Conservation (phyloP, 2,797 vertebrate species). For the Sylvilagus floridanus region DNA sequence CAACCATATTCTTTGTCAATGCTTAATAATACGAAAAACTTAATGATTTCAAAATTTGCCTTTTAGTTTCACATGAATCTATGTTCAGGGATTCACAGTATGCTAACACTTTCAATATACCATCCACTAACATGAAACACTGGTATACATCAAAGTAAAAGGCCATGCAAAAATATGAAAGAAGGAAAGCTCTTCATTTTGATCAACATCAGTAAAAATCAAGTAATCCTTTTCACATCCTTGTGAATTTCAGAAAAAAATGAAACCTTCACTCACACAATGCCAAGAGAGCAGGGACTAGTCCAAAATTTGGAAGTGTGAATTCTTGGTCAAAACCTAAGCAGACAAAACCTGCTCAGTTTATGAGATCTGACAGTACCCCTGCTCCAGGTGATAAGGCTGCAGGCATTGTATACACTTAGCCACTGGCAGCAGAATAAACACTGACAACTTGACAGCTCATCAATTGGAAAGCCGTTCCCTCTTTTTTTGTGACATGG, state of each 20-base stretch:
- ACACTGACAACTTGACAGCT: conserved; percentile 64
- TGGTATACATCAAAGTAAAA: conserved; percentile 41
- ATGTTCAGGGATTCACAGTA: not conserved
- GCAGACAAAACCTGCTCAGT: not conserved
- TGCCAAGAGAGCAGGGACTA: not conserved
- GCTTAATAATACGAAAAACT: not conserved
- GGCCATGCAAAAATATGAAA: conserved; percentile 28
- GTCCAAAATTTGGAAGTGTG: conserved; percentile 12
- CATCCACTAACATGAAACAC: conserved; percentile 20
- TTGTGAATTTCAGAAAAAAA: conserved; percentile 59
- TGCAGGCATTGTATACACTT: not conserved
- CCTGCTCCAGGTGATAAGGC: conserved; percentile 55
- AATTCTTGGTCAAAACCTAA: conserved; percentile 51
- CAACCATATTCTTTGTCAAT: not conserved
- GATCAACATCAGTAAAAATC: conserved; percentile 26
- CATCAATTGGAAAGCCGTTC: not conserved
- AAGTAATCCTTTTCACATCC: not conserved
- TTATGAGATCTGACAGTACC: conserved; percentile 42
- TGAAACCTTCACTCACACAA: conserved; percentile 35
- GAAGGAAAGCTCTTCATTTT: conserved; percentile 19
- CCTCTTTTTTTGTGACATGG: conserved; percentile 12
- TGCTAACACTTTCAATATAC: not conserved
- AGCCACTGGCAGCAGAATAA: conserved; percentile 44
- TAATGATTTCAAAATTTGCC: conserved; percentile 26
- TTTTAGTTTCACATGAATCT: conserved; percentile 34